A percentile compares a stretch with the other conserved stretches of the same genome.
Conservation (phyloP, 2,888 invertebrate genomes). For the Hypercompe scribonia region DNA sequence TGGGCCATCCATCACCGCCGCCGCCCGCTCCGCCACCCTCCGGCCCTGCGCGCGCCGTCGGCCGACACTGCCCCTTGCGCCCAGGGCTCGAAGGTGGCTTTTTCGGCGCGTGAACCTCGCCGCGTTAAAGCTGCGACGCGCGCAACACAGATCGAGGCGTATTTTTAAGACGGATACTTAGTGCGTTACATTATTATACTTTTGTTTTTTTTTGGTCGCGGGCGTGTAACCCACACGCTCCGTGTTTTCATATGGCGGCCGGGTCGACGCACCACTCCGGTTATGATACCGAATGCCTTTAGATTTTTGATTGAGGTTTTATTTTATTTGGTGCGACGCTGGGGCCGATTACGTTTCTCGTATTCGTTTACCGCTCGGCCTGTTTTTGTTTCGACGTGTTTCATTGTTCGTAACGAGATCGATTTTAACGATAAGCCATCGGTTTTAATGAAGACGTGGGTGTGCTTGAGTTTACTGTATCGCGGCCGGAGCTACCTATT, state of each 20-base stretch:
- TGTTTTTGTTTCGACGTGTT: slow-evolving; percentile 83
- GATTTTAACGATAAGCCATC: slow-evolving; percentile 79
- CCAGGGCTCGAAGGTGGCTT: slow-evolving; percentile 43
- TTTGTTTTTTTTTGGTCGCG: slow-evolving; percentile 78
- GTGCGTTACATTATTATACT: slow-evolving; percentile 85
- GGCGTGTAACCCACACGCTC: slow-evolving; percentile 79
- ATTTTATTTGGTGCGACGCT: slow-evolving; percentile 82
- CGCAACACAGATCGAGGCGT: slow-evolving; percentile 81
- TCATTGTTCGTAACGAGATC: slow-evolving; percentile 85
- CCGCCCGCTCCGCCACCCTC: slow-evolving; percentile 76
- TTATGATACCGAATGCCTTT: slow-evolving; percentile 83
- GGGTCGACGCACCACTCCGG: slow-evolving; percentile 82
- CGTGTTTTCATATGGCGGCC: slow-evolving; percentile 76
- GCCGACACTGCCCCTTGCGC: slow-evolving; percentile 61
- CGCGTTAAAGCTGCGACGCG: slow-evolving; percentile 79
- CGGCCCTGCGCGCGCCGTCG: slow-evolving; percentile 62
- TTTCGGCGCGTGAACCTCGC: slow-evolving; percentile 50
- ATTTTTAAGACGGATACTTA: slow-evolving; percentile 85
- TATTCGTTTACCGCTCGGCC: slow-evolving; percentile 80
- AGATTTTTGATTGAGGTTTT: slow-evolving; percentile 86
- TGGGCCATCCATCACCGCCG: slow-evolving; percentile 86
- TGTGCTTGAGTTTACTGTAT: slow-evolving; percentile 66
- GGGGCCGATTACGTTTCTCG: slow-evolving; percentile 82
- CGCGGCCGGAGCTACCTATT: slow-evolving; percentile 51
- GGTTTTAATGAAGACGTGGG: slow-evolving; percentile 84